Percentiles rank a stretch among this genome's conserved stretches.
Conservation (phyloP, 2,888 invertebrate species). For the Ephialtes manifestator region DNA sequence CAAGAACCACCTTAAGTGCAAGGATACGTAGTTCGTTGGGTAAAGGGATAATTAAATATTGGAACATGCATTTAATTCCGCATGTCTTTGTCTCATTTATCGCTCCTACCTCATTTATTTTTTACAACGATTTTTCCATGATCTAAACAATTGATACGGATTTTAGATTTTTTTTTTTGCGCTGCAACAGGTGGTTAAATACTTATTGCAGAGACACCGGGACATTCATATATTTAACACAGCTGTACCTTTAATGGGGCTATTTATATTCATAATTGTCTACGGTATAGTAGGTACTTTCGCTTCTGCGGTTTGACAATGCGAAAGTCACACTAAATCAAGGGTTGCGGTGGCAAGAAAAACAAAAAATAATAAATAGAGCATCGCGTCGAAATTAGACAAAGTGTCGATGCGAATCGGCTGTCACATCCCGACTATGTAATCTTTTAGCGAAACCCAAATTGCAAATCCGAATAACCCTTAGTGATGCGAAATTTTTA, state of each 20-base stretch:
- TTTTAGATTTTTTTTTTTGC: constrained; percentile 37
- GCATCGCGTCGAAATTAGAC: constrained; percentile 31
- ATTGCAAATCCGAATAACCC: constrained; percentile 24
- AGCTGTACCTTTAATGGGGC: constrained; percentile 77
- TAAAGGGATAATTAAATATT: neutral
- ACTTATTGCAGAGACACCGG: constrained; percentile 67
- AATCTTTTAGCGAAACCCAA: constrained; percentile 27
- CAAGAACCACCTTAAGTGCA: neutral
- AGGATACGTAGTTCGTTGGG: neutral
- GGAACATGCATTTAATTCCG: neutral
- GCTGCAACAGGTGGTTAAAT: constrained; percentile 71
- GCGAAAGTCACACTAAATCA: constrained; percentile 44
- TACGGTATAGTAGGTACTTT: constrained; percentile 70
- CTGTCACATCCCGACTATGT: constrained; percentile 15
- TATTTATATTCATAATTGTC: constrained; percentile 75
- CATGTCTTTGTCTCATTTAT: constrained; percentile 27
- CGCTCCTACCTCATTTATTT: constrained; percentile 31
- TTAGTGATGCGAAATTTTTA: neutral
- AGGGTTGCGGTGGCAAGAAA: constrained; percentile 73
- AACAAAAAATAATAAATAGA: constrained; percentile 78
- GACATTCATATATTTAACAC: constrained; percentile 78
- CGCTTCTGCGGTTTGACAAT: constrained; percentile 57
- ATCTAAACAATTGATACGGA: constrained; percentile 30
- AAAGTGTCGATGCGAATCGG: constrained; percentile 13
- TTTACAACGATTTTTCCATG: constrained; percentile 19